Conservation (phyloP, 2,888 invertebrate genomes). For the Eupithecia centaureata region DNA sequence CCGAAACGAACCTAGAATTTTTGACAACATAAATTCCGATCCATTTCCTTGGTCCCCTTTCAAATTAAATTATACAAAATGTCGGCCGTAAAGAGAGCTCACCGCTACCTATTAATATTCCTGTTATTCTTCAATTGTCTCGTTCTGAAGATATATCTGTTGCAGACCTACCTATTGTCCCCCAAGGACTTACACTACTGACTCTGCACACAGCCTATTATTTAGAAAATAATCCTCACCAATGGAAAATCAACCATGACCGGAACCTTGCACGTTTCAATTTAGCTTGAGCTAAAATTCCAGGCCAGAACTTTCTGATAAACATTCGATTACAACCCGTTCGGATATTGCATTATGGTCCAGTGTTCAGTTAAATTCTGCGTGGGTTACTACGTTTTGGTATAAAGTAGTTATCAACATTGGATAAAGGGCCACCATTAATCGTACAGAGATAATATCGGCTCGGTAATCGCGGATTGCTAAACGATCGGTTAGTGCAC, state of each 20-base stretch:
- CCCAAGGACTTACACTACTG: slow-evolving; percentile 73
- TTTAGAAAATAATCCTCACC: slow-evolving; percentile 45
- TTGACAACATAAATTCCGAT: slow-evolving; percentile 1
- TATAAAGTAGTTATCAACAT: slow-evolving; percentile 61
- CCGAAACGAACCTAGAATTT: no score
- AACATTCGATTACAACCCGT: slow-evolving; percentile 41
- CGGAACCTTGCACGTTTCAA: slow-evolving; percentile 28
- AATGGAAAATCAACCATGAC: slow-evolving; percentile 46
- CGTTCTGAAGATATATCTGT: slow-evolving; percentile 75
- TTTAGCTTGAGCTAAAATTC: slow-evolving; percentile 23
- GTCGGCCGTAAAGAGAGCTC: slow-evolving; percentile 52
- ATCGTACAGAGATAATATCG: slow-evolving; percentile 79
- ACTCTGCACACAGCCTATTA: slow-evolving; percentile 67
- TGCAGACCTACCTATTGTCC: slow-evolving; percentile 78
- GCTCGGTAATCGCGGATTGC: slow-evolving; percentile 77
- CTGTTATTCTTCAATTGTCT: slow-evolving; percentile 78
- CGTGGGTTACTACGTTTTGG: slow-evolving; percentile 52
- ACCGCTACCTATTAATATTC: slow-evolving; percentile 71
- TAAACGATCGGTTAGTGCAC: slow-evolving; percentile 74
- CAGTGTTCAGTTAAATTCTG: slow-evolving; percentile 40
- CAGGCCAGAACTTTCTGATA: slow-evolving; percentile 36
- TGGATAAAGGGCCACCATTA: slow-evolving; percentile 80
- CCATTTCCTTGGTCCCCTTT: slow-evolving; percentile 20
- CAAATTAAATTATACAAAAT: slow-evolving; percentile 40
- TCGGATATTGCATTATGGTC: slow-evolving; percentile 22